These are phyloP conservation scores for Lepidotrigona ventralis DNA, from an alignment of 1,140 invertebrate species.

Conservation along the genomic window DNA sequence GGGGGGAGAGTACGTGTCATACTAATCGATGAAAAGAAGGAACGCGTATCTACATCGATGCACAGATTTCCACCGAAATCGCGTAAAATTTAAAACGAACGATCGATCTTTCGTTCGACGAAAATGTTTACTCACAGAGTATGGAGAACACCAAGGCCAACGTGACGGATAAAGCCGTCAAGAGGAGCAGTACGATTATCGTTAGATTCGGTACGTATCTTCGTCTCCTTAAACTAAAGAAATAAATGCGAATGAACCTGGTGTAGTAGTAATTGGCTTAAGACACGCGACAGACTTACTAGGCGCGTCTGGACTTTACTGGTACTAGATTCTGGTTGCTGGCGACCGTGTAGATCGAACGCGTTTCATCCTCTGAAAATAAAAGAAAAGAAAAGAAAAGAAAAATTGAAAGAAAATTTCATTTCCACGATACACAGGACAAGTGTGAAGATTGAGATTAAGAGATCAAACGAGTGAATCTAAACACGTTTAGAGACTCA, in stretches of 20 bases:
- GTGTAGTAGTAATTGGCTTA: slow-evolving; percentile 14
- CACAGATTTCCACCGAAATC: not conserved
- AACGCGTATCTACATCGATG: too few relatives aligned
- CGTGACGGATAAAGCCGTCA: slow-evolving; percentile 48
- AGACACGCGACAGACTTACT: slow-evolving; percentile 61
- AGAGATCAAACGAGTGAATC: too few relatives aligned
- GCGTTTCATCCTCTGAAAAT: slow-evolving; percentile 35
- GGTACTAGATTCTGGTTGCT: slow-evolving; percentile 71
- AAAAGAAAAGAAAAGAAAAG: not conserved
- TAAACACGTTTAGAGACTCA: too few relatives aligned
- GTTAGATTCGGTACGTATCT: slow-evolving; percentile 39
- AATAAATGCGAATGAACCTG: not conserved
- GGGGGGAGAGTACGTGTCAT: too few relatives aligned
- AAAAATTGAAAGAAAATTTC: not conserved
- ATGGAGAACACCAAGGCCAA: slow-evolving; percentile 60
- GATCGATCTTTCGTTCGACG: too few relatives aligned
- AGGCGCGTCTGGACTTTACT: slow-evolving; percentile 71
- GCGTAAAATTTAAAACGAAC: not conserved
- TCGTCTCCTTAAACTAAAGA: slow-evolving; percentile 66
- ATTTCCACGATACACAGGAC: not conserved
- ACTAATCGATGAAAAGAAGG: not conserved
- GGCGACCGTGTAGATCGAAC: slow-evolving; percentile 69
- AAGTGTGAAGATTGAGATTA: too few relatives aligned
- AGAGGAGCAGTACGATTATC: slow-evolving; percentile 45
- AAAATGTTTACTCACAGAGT: slow-evolving; percentile 67